Conservation (phyloP, 2,797 vertebrate genomes). For the Pseudotriccus pelzelni region DNA sequence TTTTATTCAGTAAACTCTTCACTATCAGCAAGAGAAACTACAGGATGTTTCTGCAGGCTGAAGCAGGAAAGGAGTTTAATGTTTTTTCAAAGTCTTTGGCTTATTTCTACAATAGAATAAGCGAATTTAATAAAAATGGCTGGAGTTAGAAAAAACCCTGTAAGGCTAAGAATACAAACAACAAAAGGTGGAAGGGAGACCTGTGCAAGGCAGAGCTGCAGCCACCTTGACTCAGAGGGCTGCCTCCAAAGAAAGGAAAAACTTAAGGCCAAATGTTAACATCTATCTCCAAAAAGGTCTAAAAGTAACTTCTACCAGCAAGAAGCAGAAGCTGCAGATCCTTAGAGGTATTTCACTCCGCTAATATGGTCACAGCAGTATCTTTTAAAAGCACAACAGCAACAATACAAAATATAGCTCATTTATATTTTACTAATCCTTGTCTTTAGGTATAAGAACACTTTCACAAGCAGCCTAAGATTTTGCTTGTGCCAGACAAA, state of each 20-base stretch:
- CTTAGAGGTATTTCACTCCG: not conserved
- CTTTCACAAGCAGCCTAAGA: not conserved
- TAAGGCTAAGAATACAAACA: not conserved
- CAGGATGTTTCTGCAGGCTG: not conserved
- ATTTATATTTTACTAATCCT: not conserved
- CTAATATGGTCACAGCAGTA: not conserved
- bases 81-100: not conserved
- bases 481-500: not conserved
- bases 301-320: slow-evolving; percentile 1
- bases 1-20: not conserved
- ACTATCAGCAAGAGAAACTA: not conserved
- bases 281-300: not conserved
- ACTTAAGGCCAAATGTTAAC: not conserved
- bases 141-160: not conserved
- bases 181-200: not conserved
- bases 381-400: not conserved
- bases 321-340: not conserved
- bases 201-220: not conserved
- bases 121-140: not conserved
- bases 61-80: not conserved
- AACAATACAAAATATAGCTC: not conserved
- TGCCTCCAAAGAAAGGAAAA: not conserved
- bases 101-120: not conserved
- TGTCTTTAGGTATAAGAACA: not conserved
- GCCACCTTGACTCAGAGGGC: not conserved